Conservation (phyloP, 2,888 invertebrate genomes). For the Microchrysa polita region DNA sequence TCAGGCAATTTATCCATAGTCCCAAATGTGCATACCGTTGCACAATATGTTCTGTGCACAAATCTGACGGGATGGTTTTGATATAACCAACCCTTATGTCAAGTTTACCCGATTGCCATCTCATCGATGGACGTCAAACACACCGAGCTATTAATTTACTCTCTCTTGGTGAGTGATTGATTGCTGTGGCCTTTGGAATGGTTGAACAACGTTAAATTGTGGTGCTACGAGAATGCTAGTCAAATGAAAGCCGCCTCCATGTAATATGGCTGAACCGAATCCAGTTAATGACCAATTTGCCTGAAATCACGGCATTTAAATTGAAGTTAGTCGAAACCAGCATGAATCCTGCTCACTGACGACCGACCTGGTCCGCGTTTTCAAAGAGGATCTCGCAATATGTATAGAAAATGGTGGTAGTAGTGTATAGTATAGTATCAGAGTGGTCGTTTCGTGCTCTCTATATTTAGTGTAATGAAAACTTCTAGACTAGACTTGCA, state of each 20-base stretch:
- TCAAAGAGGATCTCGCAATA: too few relatives aligned
- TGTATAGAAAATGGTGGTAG: too few relatives aligned
- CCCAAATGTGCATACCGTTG: not conserved
- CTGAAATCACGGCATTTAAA: slow-evolving; percentile 24
- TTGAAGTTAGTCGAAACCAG: not conserved
- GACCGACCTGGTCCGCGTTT: not conserved
- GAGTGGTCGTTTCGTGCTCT: not conserved
- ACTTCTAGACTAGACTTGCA: not conserved
- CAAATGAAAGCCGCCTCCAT: not conserved
- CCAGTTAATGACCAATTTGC: slow-evolving; percentile 29
- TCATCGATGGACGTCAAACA: slow-evolving; percentile 26
- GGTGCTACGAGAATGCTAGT: not conserved
- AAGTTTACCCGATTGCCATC: slow-evolving; percentile 5
- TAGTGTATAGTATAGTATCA: too few relatives aligned
- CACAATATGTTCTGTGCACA: not conserved
- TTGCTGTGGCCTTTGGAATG: slow-evolving; percentile 5
- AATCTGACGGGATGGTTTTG: not conserved
- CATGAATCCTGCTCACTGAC: not conserved
- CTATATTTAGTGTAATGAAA: not conserved
- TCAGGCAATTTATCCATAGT: not conserved
- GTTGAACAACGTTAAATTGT: slow-evolving; percentile 6
- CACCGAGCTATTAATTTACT: slow-evolving; percentile 28
- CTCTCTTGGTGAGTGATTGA: slow-evolving; percentile 20
- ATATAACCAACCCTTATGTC: not conserved
- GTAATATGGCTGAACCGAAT: not conserved